Percentiles rank a stretch among this genome's conserved stretches.
Evolutionary conservation across 2,113 vertebrate species (phyloP).

Genomic region (Tylochromis polylepis): DNA sequence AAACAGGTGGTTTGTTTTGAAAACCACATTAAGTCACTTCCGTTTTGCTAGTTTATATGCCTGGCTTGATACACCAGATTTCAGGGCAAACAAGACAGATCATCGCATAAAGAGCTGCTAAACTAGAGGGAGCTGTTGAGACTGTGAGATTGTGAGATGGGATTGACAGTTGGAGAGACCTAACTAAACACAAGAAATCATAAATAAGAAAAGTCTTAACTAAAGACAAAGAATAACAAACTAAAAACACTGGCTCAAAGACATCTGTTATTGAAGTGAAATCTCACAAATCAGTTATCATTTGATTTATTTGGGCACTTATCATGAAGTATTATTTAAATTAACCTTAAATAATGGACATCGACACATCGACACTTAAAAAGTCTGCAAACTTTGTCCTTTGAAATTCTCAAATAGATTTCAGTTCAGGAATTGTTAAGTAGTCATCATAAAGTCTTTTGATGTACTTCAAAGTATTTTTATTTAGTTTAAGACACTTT

Average conservation of each 20-base stretch:
- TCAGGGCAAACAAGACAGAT: background rate
- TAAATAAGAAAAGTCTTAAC: background rate
- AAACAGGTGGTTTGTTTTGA: background rate
- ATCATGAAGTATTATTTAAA: background rate
- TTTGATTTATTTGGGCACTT: background rate
- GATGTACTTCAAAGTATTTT: background rate
- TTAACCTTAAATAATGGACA: background rate
- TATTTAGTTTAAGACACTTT: background rate
- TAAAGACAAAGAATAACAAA: too few species aligned
- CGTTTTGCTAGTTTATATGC: rapidly evolving
- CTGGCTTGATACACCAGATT: background rate
- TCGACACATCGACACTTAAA: background rate
- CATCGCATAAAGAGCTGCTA: background rate
- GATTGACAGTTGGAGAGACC: background rate
- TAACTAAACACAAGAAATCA: background rate
- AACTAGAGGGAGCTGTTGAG: background rate
- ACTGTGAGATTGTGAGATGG: background rate
- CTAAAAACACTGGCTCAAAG: background rate
- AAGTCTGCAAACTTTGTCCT: background rate
- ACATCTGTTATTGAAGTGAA: background rate
- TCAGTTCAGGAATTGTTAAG: background rate
- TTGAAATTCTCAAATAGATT: background rate
- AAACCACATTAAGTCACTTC: background rate
- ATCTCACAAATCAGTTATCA: background rate
- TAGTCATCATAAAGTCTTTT: background rate